phyloP scores from a whole-genome alignment of 2,797 vertebrate genomes.

The Liasis olivaceus region DNA sequence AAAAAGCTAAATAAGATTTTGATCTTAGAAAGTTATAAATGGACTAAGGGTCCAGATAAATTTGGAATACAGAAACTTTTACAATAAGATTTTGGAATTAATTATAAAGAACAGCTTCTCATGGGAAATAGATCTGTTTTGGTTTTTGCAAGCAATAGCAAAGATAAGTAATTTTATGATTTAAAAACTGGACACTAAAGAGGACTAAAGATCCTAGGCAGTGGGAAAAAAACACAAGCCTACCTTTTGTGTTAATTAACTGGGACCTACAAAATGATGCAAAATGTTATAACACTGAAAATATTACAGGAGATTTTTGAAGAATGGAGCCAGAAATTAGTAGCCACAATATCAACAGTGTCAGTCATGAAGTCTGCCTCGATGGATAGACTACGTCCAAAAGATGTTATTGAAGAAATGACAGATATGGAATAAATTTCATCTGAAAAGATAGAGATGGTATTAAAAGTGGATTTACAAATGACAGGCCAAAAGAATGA shows the following conservation, averaged over 20 bases:
- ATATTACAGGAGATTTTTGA: background rate
- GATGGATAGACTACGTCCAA: background rate
- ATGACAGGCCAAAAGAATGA: too few relatives aligned
- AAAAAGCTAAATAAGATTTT: background rate
- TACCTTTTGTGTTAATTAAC: background rate
- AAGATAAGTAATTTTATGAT: background rate
- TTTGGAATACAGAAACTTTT: background rate
- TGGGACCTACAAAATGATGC: background rate
- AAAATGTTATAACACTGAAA: background rate
- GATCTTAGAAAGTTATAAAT: background rate
- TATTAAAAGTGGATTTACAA: too few relatives aligned
- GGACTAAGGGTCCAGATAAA: background rate
- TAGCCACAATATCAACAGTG: background rate
- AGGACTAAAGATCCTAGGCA: too few relatives aligned
- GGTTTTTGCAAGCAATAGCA: background rate
- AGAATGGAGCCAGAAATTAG: background rate
- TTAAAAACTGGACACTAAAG: background rate
- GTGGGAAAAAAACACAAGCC: background rate
- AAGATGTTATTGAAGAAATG: background rate
- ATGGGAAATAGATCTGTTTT: background rate
- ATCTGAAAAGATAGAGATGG: too few relatives aligned
- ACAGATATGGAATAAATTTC: too few relatives aligned
- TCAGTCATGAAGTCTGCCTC: background rate
- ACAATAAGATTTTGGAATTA: background rate
- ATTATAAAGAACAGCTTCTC: background rate